Conservation (phyloP, 2,888 invertebrate species). For the Pyrrhosoma nymphula region DNA sequence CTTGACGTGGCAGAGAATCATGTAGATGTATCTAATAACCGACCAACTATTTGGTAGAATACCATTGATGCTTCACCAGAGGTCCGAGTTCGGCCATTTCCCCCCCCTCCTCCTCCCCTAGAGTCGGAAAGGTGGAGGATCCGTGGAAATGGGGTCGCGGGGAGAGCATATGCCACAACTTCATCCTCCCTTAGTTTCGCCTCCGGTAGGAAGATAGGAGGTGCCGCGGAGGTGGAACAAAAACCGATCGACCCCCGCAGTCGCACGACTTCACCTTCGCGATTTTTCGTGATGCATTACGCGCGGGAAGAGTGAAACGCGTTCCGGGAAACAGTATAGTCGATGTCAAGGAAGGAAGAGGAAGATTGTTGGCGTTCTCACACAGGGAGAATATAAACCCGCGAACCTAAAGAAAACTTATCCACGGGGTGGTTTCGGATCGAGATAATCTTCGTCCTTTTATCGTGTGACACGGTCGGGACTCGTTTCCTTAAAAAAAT, state of each 20-base stretch:
- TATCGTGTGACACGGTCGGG: neutral
- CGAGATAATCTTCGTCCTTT: neutral
- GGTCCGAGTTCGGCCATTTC: too few relatives aligned
- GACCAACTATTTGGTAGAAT: too few relatives aligned
- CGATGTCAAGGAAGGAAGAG: neutral
- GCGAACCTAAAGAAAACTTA: neutral
- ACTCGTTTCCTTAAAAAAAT: neutral
- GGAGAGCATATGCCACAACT: too few relatives aligned
- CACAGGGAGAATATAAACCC: neutral
- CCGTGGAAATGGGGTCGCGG: too few relatives aligned
- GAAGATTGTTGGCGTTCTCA: neutral
- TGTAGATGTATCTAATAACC: too few relatives aligned
- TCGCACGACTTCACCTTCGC: slow-evolving; percentile 1
- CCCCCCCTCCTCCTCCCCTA: too few relatives aligned
- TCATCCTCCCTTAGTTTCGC: neutral
- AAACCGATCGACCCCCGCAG: neutral
- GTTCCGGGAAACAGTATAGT: neutral
- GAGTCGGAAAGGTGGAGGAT: too few relatives aligned
- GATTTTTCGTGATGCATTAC: neutral
- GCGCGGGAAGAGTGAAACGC: neutral
- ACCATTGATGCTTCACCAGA: too few relatives aligned
- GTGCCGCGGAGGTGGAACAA: neutral
- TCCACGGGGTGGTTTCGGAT: neutral
- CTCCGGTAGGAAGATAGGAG: neutral
- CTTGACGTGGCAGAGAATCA: too few relatives aligned